Evolutionary conservation across 2,888 invertebrate genomes (phyloP), one percentile per base, ranked within the genome.

Genomic region (Lasioglossum oenotherae): DNA sequence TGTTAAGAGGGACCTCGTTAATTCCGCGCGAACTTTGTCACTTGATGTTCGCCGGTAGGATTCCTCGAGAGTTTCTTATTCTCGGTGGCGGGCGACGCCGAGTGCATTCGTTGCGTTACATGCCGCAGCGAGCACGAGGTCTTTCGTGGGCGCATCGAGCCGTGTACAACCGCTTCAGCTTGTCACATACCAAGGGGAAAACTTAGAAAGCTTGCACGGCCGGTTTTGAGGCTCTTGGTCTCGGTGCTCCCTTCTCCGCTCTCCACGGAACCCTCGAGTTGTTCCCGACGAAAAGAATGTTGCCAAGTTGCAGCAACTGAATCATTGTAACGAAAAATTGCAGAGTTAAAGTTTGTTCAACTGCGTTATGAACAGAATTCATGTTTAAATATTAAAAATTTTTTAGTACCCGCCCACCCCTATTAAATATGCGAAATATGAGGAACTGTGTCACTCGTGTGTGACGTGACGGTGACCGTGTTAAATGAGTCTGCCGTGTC

Each of bases 81-180:
- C 67, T 77, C 71, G 53, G 76, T 12, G 38, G 73, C 49, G 16
- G 16, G 8, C 23, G 44, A 53, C 53, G 27, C 27, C 23, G 72
- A 80, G 75, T 69, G 76, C 23, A 78, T 71, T 49, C 84, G 78
- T 38, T 49, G 69, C 69, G 60, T 78, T 75, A 64, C 64, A 19
- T 49, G 78, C 35, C 49, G 57, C 14, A 35, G 72, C 19, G 35
- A 67, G 49, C 74, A 67, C 67, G 73, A 79, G 78, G 78, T 71
- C 75, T 85, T 79, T 82, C 81, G 82, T 85, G 35, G 71, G 35
- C 46, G 75, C 75, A 69, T 27, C 79, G 49, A 72, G 46, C 72
- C 86, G 83, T 84, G 78, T 41, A 67, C 35, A 35, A 49, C 4
- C 60, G 14, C 78, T 75, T 27, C 41, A 64, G 12, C 49, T 38